Conservation (phyloP, 92 coral and sea anemone genomes). For the Siderastrea siderea region DNA sequence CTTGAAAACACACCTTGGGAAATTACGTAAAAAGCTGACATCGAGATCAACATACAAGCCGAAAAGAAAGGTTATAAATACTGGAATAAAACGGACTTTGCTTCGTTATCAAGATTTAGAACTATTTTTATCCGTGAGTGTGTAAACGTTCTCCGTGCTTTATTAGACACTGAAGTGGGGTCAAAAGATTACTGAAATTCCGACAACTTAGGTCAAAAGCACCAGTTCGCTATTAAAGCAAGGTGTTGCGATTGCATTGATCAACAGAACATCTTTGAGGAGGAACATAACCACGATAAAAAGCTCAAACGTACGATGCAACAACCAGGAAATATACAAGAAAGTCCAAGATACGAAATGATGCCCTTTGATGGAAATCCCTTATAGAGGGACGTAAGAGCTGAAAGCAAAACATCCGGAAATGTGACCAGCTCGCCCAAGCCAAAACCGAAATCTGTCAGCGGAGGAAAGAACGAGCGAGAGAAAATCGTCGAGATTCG, state of each 20-base stretch:
- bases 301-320: neutral
- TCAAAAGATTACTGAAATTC: neutral
- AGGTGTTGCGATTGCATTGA: neutral
- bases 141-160: neutral
- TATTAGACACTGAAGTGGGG: neutral
- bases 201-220: neutral
- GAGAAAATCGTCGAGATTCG: conserved; percentile 3
- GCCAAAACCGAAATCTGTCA: neutral
- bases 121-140: neutral
- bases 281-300: neutral
- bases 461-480: neutral
- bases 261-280: neutral
- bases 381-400: neutral
- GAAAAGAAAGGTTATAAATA: too few species aligned
- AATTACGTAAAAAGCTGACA: neutral
- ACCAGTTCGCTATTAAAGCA: neutral
- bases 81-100: neutral
- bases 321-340: neutral
- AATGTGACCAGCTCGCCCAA: neutral
- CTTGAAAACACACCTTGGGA: neutral
- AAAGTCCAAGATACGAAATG: neutral
- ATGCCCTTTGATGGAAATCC: neutral
- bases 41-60: too few species aligned
- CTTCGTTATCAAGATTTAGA: neutral
- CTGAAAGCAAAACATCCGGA: neutral